Base-by-base conservation (phyloP, 2,888 invertebrate species). In the Acleris literana region DNA sequence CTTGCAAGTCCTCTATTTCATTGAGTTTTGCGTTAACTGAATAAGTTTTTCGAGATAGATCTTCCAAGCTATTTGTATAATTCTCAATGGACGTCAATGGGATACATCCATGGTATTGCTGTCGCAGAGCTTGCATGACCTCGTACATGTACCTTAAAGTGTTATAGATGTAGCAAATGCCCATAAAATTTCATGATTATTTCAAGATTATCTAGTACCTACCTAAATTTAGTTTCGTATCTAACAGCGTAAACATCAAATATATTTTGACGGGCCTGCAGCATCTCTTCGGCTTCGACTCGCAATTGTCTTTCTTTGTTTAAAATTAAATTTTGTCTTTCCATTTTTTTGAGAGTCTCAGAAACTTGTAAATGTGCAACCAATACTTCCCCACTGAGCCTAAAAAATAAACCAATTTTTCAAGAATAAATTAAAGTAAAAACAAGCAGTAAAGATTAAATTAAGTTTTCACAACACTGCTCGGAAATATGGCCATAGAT, bases 341-440 rank as follows among this genome's bases (percentile, higher is more conserved):
- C 88, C 51, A 93, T 81, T 71, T 88, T 92, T 53, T 88, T 86
- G 43, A 88, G 84, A 72, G 84, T 78, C 72, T 91, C 89, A 5
- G 88, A 79, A 20, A 88, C 80, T 79, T 94, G 93, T 63, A 91
- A 82, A 77, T 94, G 94, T 16, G 93, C 84, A 33, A 93, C 82
- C 39, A 90, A 75, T 59, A 93, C 89, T 82, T 93, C 92, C 7
- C 91, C 86, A 63, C 91, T 92, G 44, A 93, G 75, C 70, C 94
- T 93, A 57, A 39, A 77, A 76, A 46, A 9, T 54, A n/a, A 51
- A 58, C 57, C 29, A 48, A 48, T 13, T 13, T 13, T 39, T 39
- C 0, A 9, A 9, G 3, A 2, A 33, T 33, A 33, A 25, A 25
- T 25, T 11, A 11, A 3, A 11, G 0, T 11, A 33, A 33, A 33